Evolutionary conservation across 2,113 vertebrate genomes (phyloP).

Genomic region (Syngnathoides biaculeatus): DNA sequence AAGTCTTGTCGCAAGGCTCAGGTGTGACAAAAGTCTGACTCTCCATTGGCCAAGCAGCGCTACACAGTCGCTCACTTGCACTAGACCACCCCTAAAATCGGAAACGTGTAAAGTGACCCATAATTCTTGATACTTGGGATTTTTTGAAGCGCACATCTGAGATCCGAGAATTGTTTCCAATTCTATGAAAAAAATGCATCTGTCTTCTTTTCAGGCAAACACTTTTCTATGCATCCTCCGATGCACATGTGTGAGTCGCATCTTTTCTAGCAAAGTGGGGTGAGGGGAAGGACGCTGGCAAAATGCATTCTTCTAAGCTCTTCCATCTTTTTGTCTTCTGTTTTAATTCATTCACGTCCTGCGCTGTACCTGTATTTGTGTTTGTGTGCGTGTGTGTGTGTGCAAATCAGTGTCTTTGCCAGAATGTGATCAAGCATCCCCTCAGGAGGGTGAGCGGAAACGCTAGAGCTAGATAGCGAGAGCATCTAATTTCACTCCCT

Average conservation of each 20-base stretch:
- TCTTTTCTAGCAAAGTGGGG: slow-evolving; percentile 53
- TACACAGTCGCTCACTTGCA: no score
- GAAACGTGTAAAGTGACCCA: no score
- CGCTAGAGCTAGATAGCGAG: neutral
- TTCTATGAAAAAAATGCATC: neutral
- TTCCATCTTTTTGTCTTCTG: slow-evolving; percentile 35
- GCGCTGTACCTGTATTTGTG: slow-evolving; percentile 2
- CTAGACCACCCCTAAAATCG: no score
- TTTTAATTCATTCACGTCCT: slow-evolving; percentile 42
- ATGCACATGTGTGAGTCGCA: slow-evolving; percentile 44
- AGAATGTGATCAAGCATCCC: slow-evolving; percentile 3
- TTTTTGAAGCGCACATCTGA: neutral
- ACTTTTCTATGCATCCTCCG: slow-evolving; percentile 1
- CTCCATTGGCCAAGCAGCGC: no score
- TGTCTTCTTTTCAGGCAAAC: neutral
- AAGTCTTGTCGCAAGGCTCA: no score
- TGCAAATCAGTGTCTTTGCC: neutral
- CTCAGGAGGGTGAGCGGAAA: neutral
- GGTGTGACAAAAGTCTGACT: no score
- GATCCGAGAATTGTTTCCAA: no score
- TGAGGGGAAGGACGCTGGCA: slow-evolving; percentile 42
- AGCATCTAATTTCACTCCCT: slow-evolving; percentile 2
- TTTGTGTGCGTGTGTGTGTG: neutral
- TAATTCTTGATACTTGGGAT: no score
- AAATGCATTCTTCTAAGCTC: slow-evolving; percentile 39